Conservation (phyloP, 2,113 vertebrate genomes). For the Daphoenositta chrysoptera region DNA sequence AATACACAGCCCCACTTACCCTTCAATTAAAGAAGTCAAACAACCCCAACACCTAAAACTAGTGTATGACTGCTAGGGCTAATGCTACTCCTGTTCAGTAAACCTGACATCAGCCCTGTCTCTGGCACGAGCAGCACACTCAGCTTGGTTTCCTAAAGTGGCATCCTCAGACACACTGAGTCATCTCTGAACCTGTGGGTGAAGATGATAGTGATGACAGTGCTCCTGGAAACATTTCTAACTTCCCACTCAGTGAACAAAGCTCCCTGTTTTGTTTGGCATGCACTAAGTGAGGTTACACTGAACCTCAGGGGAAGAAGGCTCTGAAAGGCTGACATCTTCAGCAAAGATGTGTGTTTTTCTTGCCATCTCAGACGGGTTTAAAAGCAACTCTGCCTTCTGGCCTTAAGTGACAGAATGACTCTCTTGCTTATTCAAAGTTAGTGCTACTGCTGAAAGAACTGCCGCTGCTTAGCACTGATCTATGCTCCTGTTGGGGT, state of each 20-base stretch:
- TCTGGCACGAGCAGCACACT: background rate
- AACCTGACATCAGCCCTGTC: background rate
- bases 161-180: background rate
- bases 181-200: slow-evolving; percentile 23
- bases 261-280: background rate
- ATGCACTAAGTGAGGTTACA: background rate
- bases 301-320: background rate
- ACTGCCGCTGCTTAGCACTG: background rate
- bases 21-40: background rate
- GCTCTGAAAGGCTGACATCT: background rate
- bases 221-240: slow-evolving; percentile 2
- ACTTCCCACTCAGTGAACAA: slow-evolving; percentile 2
- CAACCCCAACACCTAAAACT: background rate
- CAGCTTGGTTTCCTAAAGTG: slow-evolving; percentile 1
- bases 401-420: background rate
- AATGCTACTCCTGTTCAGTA: background rate
- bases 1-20: background rate
- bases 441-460: background rate
- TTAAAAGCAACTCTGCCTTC: background rate
- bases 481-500: background rate
- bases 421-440: background rate
- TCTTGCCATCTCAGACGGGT: background rate
- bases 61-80: background rate
- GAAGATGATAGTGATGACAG: slow-evolving; percentile 6
- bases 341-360: background rate